A percentile compares a stretch with the other conserved stretches of the same genome.
Evolutionary conservation across 2,797 vertebrate species (phyloP).

Genomic region (Scarus forsteni): DNA sequence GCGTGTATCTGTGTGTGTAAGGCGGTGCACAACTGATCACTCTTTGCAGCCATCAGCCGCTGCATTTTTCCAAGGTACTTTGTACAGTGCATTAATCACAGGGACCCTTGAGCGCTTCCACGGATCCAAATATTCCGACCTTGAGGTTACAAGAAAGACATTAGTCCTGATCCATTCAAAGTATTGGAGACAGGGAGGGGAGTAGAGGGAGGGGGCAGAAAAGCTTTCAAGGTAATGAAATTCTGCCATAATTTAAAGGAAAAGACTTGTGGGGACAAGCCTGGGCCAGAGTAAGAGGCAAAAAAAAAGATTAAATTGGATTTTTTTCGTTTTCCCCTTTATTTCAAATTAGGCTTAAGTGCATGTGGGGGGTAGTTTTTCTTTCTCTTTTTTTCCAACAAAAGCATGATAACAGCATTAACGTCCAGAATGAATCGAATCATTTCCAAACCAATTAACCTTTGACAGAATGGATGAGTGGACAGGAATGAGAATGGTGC

Average conservation of each 20-base stretch:
- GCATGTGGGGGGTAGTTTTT: slow-evolving; percentile 81
- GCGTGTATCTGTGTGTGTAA: slow-evolving; percentile 23
- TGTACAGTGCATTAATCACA: slow-evolving; percentile 89
- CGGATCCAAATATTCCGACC: slow-evolving; percentile 87
- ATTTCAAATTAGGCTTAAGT: slow-evolving; percentile 89
- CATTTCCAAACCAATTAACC: slow-evolving; percentile 93
- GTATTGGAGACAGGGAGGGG: slow-evolving; percentile 77
- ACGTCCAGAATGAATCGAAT: slow-evolving; percentile 88
- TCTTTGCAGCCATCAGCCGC: slow-evolving; percentile 76
- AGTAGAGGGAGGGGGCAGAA: slow-evolving; percentile 74
- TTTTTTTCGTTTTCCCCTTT: slow-evolving; percentile 80
- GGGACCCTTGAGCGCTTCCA: slow-evolving; percentile 82
- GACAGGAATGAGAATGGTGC: slow-evolving; percentile 82
- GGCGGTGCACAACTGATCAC: slow-evolving; percentile 56
- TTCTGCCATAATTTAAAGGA: slow-evolving; percentile 89
- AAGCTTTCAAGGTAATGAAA: slow-evolving; percentile 92
- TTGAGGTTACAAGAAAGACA: slow-evolving; percentile 90
- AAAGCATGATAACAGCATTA: slow-evolving; percentile 91
- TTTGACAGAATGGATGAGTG: slow-evolving; percentile 89
- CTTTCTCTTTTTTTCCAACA: slow-evolving; percentile 75
- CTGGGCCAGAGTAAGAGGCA: slow-evolving; percentile 66
- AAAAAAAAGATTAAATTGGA: slow-evolving; percentile 86
- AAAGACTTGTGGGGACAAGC: slow-evolving; percentile 86
- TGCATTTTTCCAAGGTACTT: slow-evolving; percentile 84
- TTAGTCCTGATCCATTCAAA: slow-evolving; percentile 87